Conservation (phyloP, 2,888 invertebrate species). For the Agrotis segetum region DNA sequence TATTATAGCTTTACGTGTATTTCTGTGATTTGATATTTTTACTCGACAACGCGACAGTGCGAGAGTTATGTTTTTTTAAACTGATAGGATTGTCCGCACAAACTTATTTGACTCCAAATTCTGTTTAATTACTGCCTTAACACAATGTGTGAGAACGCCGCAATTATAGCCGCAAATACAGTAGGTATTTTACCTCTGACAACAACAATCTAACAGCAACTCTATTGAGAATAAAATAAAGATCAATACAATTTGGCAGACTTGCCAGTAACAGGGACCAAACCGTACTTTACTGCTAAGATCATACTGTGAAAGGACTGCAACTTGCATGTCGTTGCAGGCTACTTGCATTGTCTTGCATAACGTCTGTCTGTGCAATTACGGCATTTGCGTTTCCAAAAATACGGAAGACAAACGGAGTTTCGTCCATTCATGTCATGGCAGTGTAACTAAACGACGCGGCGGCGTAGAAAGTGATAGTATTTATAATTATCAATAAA, state of each 20-base stretch:
- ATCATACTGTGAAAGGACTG: too few relatives aligned
- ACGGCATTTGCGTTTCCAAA: too few relatives aligned
- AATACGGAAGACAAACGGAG: slow-evolving; percentile 33
- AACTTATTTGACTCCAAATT: slow-evolving; percentile 23
- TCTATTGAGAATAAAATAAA: too few relatives aligned
- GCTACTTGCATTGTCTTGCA: background rate
- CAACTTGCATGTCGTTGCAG: background rate
- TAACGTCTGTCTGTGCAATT: too few relatives aligned
- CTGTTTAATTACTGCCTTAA: slow-evolving; percentile 9
- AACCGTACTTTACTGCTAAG: too few relatives aligned
- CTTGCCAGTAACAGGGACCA: too few relatives aligned
- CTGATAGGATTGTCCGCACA: slow-evolving; percentile 1
- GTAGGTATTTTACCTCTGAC: background rate
- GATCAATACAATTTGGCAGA: too few relatives aligned
- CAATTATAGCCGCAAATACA: background rate
- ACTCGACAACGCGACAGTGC: too few relatives aligned
- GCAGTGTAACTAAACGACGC: slow-evolving; percentile 15
- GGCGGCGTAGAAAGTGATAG: slow-evolving; percentile 21
- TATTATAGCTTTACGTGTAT: slow-evolving; percentile 7
- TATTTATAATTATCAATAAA: slow-evolving; percentile 35
- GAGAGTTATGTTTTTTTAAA: background rate
- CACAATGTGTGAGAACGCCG: slow-evolving; percentile 18
- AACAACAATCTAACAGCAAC: too few relatives aligned
- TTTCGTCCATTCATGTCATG: slow-evolving; percentile 24
- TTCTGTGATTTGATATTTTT: slow-evolving; percentile 11